Base-by-base conservation (phyloP, 2,888 invertebrate species). In the Leptopterna dolabrata region DNA sequence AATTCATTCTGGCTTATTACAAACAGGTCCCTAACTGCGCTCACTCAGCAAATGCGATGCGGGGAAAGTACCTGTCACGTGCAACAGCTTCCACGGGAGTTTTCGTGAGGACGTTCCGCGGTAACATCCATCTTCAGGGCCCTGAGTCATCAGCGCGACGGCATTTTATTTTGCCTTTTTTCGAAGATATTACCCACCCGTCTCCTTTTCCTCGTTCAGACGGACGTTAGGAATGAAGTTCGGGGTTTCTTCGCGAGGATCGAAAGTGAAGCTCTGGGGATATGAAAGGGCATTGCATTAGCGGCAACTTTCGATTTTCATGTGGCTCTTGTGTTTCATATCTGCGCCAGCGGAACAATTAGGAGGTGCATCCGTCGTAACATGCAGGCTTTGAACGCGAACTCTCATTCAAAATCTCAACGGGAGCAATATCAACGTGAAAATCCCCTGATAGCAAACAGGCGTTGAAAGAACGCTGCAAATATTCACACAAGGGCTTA, bases 221-320 rank as follows among this genome's bases (percentile, higher is more conserved):
- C 11, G 4, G n/a, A 27, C 19, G 11, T 0, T 19, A 9, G 63
- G 24, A 1, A 63, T 7, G 63, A 24, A 9, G 63, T 63, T 63
- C 24, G 24, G 24, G 63, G 36, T 36, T 63, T 63, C 63, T 73
- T 41, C 19, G 9, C 73, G 13, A 30, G 36, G 41, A 41, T 73
- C 73, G 73, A 73, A 73, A 73, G 73, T 73, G 73, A 73, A 73
- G 73, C 36, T n/a, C 41, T 36, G 36, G 29, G 19, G 73, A 73
- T 63, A 24, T 36, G 73, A 73, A 73, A 73, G 30, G 73, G 36
- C 73, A 73, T 73, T 36, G 16, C 73, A 73, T 73, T 73, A 73
- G 19, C 73, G 36, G 16, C 2, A 30, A 30, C 73, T 73, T 73
- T 73, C 73, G 73, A 36, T 73, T 73, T 73, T 36, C 71, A 16